A percentile compares a stretch with the other conserved stretches of the same genome.
Conservation (phyloP, 2,797 vertebrate species). For the Enteromius anoplus region DNA sequence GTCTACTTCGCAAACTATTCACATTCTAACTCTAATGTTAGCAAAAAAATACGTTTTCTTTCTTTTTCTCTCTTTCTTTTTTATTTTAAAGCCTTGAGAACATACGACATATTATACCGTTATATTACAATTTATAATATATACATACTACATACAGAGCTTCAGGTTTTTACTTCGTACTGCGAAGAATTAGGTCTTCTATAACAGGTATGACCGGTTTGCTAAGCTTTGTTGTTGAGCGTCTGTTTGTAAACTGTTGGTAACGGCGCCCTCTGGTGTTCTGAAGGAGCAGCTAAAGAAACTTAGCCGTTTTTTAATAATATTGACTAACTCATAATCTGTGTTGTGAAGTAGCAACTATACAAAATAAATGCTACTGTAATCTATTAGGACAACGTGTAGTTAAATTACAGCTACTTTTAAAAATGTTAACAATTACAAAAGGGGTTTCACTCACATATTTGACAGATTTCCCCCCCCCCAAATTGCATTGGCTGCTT, state of each 20-base stretch:
- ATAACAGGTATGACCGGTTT: slow-evolving; percentile 35
- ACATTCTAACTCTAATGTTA: neutral
- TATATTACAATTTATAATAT: neutral
- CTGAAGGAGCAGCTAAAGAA: too few relatives aligned
- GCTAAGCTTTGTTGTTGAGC: neutral
- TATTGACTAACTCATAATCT: neutral
- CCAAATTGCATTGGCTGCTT: too few relatives aligned
- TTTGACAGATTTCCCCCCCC: too few relatives aligned
- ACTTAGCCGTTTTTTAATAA: neutral
- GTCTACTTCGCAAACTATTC: neutral
- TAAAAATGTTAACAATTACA: too few relatives aligned
- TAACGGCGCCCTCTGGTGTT: slow-evolving; percentile 15
- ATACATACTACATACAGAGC: neutral
- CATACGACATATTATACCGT: neutral
- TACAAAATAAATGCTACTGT: too few relatives aligned
- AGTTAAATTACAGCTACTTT: too few relatives aligned
- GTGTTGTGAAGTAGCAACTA: too few relatives aligned
- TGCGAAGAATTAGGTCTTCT: neutral
- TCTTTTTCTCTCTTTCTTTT: neutral
- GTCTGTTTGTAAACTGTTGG: neutral
- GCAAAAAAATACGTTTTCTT: neutral
- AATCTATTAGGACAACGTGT: too few relatives aligned
- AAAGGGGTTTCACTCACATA: too few relatives aligned
- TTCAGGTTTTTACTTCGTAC: neutral
- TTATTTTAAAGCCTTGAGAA: neutral